Base-by-base conservation (phyloP, 2,113 vertebrate genomes). In the Nothobranchius furzeri region DNA sequence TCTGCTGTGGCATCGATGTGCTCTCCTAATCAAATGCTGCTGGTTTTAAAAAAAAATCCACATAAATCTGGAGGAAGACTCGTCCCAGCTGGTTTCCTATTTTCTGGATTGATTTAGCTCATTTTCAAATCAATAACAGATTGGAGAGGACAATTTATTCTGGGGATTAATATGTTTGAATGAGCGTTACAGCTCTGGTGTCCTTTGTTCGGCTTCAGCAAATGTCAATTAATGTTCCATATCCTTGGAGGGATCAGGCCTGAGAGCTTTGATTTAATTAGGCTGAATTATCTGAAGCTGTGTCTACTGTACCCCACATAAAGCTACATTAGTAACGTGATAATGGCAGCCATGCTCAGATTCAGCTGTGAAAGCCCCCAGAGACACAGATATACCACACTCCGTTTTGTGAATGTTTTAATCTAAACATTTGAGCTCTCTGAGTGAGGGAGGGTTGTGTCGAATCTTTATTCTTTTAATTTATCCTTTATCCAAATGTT, bases 141-240 rank as follows among this genome's bases (percentile, higher is more conserved):
- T 82, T 57, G 80, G 84, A 64, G 66, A 68, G 77, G 72, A 76
- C 76, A 20, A 90, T 92, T 89, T 68, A 73, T 89, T 85, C 74
- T 7, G 25, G 63, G 60, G 75, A 90, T 90, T 88, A 86, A 91
- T 85, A 81, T 45, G 85, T 88, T 89, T 85, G 77, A 85, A 85
- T 63, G 80, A 83, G 76, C 82, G 56, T 76, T 76, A 81, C 81
- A 62, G 83, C 89, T 85, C 75, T 45, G 47, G 83, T 88, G 89
- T 89, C 89, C 89, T 90, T 88, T 91, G 87, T 89, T 89, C 85
- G 84, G 86, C 87, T 86, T 90, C 84, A 76, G 86, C 76, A 89
- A 90, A 93, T 91, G 92, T 90, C 89, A 91, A 87, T 91, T 88
- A 91, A 91, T 87, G 90, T 78, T 87, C 81, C 79, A 85, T 86